phyloP scores from a whole-genome alignment of 1,140 invertebrate genomes.

The Nephila pilipes region DNA sequence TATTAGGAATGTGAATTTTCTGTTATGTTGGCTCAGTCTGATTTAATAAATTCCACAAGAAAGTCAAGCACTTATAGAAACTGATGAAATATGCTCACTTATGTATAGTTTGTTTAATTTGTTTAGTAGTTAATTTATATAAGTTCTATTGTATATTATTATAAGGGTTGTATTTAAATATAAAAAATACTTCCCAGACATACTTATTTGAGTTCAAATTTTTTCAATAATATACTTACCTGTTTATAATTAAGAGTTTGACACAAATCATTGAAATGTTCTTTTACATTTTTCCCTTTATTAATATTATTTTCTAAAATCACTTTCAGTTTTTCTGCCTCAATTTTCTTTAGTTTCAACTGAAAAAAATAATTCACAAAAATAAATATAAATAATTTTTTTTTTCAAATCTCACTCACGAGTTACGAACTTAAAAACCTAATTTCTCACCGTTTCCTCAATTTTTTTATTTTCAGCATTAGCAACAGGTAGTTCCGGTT shows the following conservation, averaged over 20 bases:
- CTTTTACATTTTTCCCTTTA: conserved; percentile 50
- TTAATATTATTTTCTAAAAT: conserved; percentile 61
- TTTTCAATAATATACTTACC: not conserved
- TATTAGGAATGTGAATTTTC: too few relatives aligned
- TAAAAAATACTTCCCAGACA: too few relatives aligned
- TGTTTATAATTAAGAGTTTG: conserved; percentile 70
- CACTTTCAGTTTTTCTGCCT: conserved; percentile 58
- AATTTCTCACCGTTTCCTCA: conserved; percentile 40
- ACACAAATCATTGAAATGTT: conserved; percentile 54
- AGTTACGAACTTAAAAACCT: not conserved
- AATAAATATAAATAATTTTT: not conserved
- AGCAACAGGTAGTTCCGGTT: conserved; percentile 60
- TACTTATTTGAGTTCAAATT: not conserved
- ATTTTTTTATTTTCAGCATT: conserved; percentile 71
- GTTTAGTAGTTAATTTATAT: too few relatives aligned
- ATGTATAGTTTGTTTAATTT: too few relatives aligned
- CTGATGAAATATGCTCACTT: too few relatives aligned
- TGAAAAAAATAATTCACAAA: not conserved
- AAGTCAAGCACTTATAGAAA: too few relatives aligned
- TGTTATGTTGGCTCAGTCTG: too few relatives aligned
- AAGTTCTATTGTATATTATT: too few relatives aligned
- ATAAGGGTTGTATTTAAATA: too few relatives aligned
- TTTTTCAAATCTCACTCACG: not conserved
- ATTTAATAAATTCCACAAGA: too few relatives aligned
- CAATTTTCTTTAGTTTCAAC: conserved; percentile 63